Conservation (phyloP, 2,888 invertebrate species). For the Stomorhina lunata region DNA sequence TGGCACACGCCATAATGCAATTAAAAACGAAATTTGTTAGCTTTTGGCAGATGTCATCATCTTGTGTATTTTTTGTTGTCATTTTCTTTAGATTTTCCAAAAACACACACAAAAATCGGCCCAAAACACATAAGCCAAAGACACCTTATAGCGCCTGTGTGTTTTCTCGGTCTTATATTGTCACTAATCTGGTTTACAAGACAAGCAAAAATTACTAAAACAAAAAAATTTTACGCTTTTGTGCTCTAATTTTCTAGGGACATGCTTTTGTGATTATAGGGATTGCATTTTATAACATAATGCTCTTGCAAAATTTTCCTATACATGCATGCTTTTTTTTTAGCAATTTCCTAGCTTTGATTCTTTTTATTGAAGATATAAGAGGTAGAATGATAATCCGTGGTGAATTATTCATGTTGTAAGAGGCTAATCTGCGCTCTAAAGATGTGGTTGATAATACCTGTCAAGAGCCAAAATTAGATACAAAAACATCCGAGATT, state of each 20-base stretch:
- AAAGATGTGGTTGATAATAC: too few relatives aligned
- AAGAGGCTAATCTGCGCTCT: too few relatives aligned
- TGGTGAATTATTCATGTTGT: too few relatives aligned
- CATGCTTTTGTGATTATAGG: neutral
- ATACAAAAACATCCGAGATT: too few relatives aligned
- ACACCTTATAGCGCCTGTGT: neutral
- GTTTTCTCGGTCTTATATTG: neutral
- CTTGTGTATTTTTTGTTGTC: neutral
- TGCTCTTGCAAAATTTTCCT: too few relatives aligned
- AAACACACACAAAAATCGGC: neutral
- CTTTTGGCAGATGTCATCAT: slow-evolving; percentile 24
- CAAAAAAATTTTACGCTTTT: neutral
- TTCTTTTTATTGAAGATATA: too few relatives aligned
- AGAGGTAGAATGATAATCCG: too few relatives aligned
- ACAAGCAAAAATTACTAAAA: too few relatives aligned
- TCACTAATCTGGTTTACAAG: slow-evolving; percentile 1
- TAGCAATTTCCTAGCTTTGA: too few relatives aligned
- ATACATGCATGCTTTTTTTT: too few relatives aligned
- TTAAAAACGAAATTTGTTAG: slow-evolving; percentile 16
- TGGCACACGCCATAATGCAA: slow-evolving; percentile 48
- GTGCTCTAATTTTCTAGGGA: neutral
- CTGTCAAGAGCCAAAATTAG: too few relatives aligned
- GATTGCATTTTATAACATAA: neutral
- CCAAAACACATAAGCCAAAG: too few relatives aligned
- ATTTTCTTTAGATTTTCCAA: neutral